Evolutionary conservation across 2,888 invertebrate species (phyloP).

Genomic region (Isoperla grammatica): DNA sequence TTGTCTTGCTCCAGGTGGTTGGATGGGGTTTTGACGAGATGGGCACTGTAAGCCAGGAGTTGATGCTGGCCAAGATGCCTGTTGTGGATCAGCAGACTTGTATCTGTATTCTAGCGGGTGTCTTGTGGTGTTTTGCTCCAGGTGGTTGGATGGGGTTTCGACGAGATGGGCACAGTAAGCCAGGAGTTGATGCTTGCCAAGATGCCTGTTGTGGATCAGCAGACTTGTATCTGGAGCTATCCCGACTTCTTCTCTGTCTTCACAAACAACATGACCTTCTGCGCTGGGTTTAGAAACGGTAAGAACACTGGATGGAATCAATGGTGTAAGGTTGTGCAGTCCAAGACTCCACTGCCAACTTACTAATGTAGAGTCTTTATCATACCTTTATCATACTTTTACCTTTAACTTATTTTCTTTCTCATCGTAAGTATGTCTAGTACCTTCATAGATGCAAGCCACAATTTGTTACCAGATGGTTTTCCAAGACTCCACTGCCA

Average conservation of each 20-base stretch:
- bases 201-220: slow-evolving; percentile 56
- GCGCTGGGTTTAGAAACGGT: slow-evolving; percentile 47
- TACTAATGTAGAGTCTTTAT: too few species aligned
- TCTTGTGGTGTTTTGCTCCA: slow-evolving; percentile 31
- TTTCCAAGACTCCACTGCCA: too few species aligned
- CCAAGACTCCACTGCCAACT: too few species aligned
- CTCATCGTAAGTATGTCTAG: too few species aligned
- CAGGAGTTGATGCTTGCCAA: slow-evolving; percentile 53
- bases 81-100: slow-evolving; percentile 55
- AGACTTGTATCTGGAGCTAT: slow-evolving; percentile 55
- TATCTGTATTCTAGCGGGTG: too few species aligned
- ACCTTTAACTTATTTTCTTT: too few species aligned
- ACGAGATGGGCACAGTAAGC: slow-evolving; percentile 52
- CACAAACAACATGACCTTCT: slow-evolving; percentile 52
- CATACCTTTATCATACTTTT: too few species aligned
- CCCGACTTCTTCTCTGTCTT: slow-evolving; percentile 56
- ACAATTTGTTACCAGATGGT: too few species aligned
- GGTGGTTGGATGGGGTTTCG: slow-evolving; percentile 51
- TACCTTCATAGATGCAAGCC: too few species aligned
- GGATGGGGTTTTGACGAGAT: slow-evolving; percentile 54
- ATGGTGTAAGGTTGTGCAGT: too few species aligned
- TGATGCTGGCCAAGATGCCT: slow-evolving; percentile 55
- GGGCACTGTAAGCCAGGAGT: slow-evolving; percentile 52
- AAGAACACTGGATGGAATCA: slow-evolving; percentile 28
- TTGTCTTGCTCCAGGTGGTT: too few species aligned